Evolutionary conservation across 2,113 vertebrate species (phyloP).

Genomic region (Sterna hirundo): DNA sequence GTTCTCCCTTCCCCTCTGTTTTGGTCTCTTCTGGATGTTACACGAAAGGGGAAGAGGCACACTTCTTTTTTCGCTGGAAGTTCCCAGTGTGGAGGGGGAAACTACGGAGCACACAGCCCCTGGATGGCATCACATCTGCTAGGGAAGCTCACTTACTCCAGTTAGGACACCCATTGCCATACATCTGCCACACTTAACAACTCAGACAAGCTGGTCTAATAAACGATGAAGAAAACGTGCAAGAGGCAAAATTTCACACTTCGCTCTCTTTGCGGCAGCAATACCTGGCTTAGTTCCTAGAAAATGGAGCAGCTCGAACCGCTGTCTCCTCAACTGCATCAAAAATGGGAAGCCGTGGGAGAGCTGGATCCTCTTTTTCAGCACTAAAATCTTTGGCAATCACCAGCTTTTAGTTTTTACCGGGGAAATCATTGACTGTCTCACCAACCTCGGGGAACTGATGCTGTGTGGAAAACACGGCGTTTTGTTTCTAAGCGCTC

Average conservation of each 20-base stretch:
- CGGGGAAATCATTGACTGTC: neutral
- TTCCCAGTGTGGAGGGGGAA: neutral
- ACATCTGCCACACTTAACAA: neutral
- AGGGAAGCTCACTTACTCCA: neutral
- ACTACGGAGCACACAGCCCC: rapidly evolving
- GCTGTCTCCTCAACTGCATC: neutral
- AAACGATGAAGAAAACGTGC: neutral
- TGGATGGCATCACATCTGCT: neutral
- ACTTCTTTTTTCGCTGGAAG: neutral
- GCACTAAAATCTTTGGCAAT: too few species aligned
- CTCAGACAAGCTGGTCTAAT: neutral
- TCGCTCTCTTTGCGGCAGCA: neutral
- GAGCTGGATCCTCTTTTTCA: neutral
- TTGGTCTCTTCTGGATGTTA: neutral
- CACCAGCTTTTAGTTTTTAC: neutral
- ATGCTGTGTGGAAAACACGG: neutral
- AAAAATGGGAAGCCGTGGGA: neutral
- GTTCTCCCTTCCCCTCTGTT: neutral
- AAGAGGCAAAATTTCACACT: neutral
- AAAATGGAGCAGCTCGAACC: neutral
- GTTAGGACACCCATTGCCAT: rapidly evolving
- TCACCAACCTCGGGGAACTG: too few species aligned
- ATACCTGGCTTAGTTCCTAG: neutral
- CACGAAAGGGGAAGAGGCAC: neutral
- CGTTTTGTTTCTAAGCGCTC: neutral